phyloP scores from a whole-genome alignment of 1,140 invertebrate species.

The Hestina assimilis region DNA sequence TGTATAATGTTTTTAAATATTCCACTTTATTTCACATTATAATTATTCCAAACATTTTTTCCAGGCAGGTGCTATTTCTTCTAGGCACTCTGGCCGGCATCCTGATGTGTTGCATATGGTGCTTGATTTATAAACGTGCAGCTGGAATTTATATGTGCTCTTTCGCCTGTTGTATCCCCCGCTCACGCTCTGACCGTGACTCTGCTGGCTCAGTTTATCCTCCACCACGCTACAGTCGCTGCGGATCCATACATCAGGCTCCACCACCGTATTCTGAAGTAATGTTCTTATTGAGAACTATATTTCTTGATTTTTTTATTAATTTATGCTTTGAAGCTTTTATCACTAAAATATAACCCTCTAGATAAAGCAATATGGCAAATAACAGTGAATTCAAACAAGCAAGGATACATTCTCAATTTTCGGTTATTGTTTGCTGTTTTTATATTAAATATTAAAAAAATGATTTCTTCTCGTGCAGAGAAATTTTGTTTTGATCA shows the following conservation, averaged over 20 bases:
- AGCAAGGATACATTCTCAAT: no score
- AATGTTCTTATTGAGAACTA: conserved; percentile 28
- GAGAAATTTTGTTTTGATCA: no score
- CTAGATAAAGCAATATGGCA: no score
- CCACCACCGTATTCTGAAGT: conserved; percentile 91
- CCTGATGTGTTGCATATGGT: conserved; percentile 83
- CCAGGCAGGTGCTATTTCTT: conserved; percentile 63
- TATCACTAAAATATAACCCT: background rate
- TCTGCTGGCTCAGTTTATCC: conserved; percentile 87
- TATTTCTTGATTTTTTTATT: background rate
- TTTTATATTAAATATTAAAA: no score
- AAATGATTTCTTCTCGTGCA: no score
- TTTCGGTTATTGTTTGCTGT: no score
- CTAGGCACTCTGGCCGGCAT: conserved; percentile 74
- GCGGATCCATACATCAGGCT: conserved; percentile 87
- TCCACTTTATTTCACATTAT: background rate
- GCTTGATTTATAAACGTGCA: conserved; percentile 81
- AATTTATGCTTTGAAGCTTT: conserved; percentile 1
- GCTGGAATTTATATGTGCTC: conserved; percentile 78
- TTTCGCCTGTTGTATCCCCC: conserved; percentile 54
- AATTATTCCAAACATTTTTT: background rate
- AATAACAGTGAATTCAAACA: no score
- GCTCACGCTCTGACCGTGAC: conserved; percentile 82
- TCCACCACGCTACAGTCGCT: conserved; percentile 88
- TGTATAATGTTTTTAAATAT: background rate